Conservation (phyloP, 2,888 invertebrate genomes). For the Lasioglossum figueresi region DNA sequence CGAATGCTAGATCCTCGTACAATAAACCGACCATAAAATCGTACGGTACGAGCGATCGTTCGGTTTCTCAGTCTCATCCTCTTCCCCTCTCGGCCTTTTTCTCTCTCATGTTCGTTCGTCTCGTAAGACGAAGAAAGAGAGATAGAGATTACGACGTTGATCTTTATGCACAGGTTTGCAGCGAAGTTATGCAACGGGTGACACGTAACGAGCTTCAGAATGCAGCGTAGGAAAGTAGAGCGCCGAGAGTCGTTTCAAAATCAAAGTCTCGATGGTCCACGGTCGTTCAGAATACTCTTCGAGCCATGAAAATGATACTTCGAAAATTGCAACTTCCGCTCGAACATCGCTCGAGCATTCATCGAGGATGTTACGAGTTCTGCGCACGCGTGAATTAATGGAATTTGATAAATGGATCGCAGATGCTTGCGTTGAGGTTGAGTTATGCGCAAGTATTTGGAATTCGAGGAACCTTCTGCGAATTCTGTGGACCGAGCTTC, state of each 20-base stretch:
- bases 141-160: conserved; percentile 20
- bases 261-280: conserved; percentile 20
- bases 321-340: neutral
- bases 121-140: neutral
- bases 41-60: conserved; percentile 7
- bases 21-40: conserved; percentile 42
- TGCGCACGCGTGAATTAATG: neutral
- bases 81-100: neutral
- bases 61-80: conserved; percentile 2
- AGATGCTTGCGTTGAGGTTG: neutral
- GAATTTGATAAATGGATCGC: neutral
- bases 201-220: conserved; percentile 22
- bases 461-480: neutral
- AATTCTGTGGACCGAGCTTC: neutral
- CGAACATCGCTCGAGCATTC: neutral
- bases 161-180: conserved; percentile 23
- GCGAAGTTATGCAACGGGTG: conserved; percentile 24
- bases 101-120: neutral
- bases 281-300: neutral
- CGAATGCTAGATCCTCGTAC: conserved; percentile 38
- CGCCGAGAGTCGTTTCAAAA: conserved; percentile 10
- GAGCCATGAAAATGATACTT: neutral
- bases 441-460: neutral
- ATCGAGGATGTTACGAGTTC: neutral
- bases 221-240: conserved; percentile 23